Conservation (phyloP, 2,888 invertebrate species). For the Busseola fusca region DNA sequence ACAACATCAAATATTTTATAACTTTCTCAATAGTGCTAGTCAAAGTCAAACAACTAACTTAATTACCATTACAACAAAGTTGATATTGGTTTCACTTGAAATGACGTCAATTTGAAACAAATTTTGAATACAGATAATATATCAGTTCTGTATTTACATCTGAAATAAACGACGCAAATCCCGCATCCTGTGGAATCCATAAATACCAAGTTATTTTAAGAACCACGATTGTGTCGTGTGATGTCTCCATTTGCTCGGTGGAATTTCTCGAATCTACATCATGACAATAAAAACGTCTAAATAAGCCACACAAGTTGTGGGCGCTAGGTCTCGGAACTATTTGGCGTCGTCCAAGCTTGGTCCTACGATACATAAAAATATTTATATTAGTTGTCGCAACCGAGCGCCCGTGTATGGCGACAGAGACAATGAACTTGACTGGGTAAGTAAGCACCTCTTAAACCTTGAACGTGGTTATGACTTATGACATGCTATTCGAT, state of each 20-base stretch:
- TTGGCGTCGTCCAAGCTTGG: slow-evolving; percentile 17
- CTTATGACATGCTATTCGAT: background rate
- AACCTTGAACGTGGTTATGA: slow-evolving; percentile 37
- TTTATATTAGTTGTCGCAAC: slow-evolving; percentile 28
- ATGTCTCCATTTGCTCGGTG: slow-evolving; percentile 1
- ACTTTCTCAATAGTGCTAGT: too few species aligned
- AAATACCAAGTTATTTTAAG: slow-evolving; percentile 28
- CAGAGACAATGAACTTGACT: slow-evolving; percentile 53
- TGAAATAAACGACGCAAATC: slow-evolving; percentile 1
- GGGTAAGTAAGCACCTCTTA: slow-evolving; percentile 24
- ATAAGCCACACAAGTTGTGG: slow-evolving; percentile 24
- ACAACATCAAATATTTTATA: too few species aligned
- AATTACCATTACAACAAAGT: too few species aligned
- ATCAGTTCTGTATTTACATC: slow-evolving; percentile 1
- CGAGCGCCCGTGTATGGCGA: background rate
- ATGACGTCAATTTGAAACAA: too few species aligned
- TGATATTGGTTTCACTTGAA: too few species aligned
- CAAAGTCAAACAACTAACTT: too few species aligned
- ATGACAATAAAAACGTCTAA: slow-evolving; percentile 28
- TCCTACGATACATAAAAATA: slow-evolving; percentile 25
- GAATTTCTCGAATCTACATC: slow-evolving; percentile 16
- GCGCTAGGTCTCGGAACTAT: slow-evolving; percentile 21
- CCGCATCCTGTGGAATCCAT: slow-evolving; percentile 2
- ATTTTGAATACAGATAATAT: background rate
- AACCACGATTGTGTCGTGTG: slow-evolving; percentile 1